Evolutionary conservation across 2,888 invertebrate species (phyloP), one percentile per base, ranked within the genome.

Genomic region (Capitulum mitella): DNA sequence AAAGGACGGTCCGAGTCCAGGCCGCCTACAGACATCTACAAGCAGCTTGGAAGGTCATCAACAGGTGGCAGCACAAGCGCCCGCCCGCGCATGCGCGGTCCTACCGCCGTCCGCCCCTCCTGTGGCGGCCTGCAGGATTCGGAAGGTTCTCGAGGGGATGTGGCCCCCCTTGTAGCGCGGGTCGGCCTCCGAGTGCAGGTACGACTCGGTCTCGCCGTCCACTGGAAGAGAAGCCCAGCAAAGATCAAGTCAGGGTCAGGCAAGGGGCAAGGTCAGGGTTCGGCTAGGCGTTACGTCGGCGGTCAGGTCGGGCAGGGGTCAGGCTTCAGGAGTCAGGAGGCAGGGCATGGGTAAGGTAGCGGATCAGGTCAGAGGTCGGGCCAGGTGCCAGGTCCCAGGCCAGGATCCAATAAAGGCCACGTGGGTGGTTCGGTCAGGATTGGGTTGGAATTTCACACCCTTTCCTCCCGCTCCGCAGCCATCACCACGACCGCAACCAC

Each of bases 111-210:
- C 70, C 0, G 70, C 40, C 3, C 70, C 70, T 37, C 40, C 70
- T 22, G 70, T 70, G 70, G 70, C 70, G 82, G 87, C 85, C 81
- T 89, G 89, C 78, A 92, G 87, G 82, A 89, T 89, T 83, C 89
- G 88, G 86, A 91, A 92, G 82, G 91, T 90, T 84, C 90, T 89
- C 76, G 91, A 91, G 26, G 91, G 91, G 83, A 91, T 91, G 81
- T 89, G 88, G 51, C 89, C 87, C 74, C 90, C 90, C 80, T 89
- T 87, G 85, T 90, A 90, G 84, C 90, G 87, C 76, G 90, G 90
- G 84, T 90, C 90, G 82, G 87, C 87, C 83, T 88, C 89, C 83
- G 87, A 87, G 84, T 89, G 89, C 79, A 89, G 86, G 83, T 86
- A 88, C 81, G 84, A 85, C 77, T 89, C 89, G 26, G 70, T 70